A percentile compares a stretch with the other conserved stretches of the same genome.
Conservation (phyloP, 2,888 invertebrate genomes). For the Hymenopus coronatus region DNA sequence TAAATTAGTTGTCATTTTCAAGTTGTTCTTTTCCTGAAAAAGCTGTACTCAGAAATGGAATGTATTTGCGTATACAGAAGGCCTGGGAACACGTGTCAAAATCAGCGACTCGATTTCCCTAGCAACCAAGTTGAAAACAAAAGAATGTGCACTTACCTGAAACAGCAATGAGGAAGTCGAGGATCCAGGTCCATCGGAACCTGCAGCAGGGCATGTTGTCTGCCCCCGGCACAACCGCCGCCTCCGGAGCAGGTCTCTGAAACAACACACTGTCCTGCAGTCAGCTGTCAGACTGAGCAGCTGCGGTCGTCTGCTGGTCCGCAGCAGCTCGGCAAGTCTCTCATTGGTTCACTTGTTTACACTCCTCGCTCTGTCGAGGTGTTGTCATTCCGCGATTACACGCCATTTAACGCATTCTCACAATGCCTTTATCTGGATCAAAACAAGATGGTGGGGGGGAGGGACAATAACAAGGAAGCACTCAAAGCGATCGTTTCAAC, state of each 20-base stretch:
- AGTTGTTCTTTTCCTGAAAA: too few relatives aligned
- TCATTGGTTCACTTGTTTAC: neutral
- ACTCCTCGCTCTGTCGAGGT: neutral
- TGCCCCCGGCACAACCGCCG: neutral
- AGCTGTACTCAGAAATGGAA: too few relatives aligned
- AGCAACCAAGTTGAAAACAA: too few relatives aligned
- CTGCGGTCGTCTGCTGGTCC: too few relatives aligned
- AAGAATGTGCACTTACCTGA: neutral
- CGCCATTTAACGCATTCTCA: too few relatives aligned
- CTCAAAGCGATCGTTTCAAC: too few relatives aligned
- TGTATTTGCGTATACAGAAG: too few relatives aligned
- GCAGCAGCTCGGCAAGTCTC: neutral
- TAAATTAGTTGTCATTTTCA: too few relatives aligned
- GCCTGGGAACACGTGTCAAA: too few relatives aligned
- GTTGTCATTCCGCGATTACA: too few relatives aligned
- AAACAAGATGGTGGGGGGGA: neutral
- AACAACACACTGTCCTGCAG: neutral
- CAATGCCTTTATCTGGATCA: neutral
- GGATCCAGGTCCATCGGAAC: neutral
- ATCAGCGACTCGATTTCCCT: too few relatives aligned
- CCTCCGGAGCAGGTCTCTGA: neutral
- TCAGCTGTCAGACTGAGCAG: neutral
- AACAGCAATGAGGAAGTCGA: neutral
- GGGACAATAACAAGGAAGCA: neutral
- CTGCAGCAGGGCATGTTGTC: neutral